phyloP scores from a whole-genome alignment of 2,113 vertebrate genomes.

The Plecturocebus donacophilus region DNA sequence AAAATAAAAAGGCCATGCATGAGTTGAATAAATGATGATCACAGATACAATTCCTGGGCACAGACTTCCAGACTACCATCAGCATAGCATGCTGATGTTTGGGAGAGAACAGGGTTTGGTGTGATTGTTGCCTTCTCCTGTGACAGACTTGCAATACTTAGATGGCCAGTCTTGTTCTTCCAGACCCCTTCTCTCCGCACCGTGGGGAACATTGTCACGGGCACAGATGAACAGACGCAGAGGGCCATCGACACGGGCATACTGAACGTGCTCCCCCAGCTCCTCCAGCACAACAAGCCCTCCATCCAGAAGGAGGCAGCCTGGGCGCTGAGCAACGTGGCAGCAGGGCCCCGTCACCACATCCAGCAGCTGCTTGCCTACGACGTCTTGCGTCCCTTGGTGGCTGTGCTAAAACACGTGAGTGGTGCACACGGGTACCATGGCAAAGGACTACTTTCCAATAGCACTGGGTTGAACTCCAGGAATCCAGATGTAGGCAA shows the following conservation, averaged over 20 bases:
- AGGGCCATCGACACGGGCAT: constrained; percentile 88
- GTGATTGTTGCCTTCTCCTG: neutral
- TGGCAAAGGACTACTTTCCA: neutral
- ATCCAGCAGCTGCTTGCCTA: constrained; percentile 92
- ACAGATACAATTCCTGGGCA: neutral
- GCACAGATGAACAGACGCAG: constrained; percentile 94
- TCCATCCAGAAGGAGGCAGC: constrained; percentile 93
- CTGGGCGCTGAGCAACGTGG: constrained; percentile 93
- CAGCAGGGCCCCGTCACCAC: constrained; percentile 90
- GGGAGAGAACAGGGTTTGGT: neutral
- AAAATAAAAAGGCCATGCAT: neutral
- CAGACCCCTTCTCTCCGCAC: constrained; percentile 93
- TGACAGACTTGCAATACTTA: neutral
- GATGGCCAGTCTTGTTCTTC: constrained; percentile 15
- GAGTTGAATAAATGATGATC: neutral
- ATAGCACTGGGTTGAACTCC: neutral
- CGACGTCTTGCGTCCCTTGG: constrained; percentile 87
- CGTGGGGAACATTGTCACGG: constrained; percentile 93
- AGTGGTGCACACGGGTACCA: neutral
- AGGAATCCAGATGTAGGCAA: neutral
- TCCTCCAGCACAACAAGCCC: constrained; percentile 87
- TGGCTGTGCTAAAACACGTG: constrained; percentile 89
- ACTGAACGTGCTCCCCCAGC: constrained; percentile 84
- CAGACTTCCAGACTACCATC: neutral
- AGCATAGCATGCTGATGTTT: accelerated